Percentiles rank a stretch among this genome's conserved stretches.
These are phyloP conservation scores for Crocallis elinguaria DNA, from an alignment of 2,888 invertebrate genomes.

Conservation along the genomic window DNA sequence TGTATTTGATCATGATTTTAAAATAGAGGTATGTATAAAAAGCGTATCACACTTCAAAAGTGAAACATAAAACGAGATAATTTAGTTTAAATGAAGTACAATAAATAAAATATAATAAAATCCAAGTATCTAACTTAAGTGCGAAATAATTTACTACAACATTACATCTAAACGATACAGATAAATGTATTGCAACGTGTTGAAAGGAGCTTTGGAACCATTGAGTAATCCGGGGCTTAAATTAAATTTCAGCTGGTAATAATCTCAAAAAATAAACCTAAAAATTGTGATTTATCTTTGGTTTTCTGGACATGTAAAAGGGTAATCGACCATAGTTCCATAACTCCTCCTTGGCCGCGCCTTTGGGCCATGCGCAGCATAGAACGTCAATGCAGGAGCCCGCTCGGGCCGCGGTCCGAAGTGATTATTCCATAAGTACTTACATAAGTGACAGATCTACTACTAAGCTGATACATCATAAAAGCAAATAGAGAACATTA, in stretches of 20 bases:
- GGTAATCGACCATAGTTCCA: conserved; percentile 70
- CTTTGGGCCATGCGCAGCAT: conserved; percentile 34
- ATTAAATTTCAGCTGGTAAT: conserved; percentile 69
- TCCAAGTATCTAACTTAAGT: conserved; percentile 78
- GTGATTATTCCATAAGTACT: conserved; percentile 80
- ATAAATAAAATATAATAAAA: conserved; percentile 81
- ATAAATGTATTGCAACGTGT: conserved; percentile 80
- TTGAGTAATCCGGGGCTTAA: conserved; percentile 69
- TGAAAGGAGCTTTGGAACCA: conserved; percentile 81
- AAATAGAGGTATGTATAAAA: conserved; percentile 81
- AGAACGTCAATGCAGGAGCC: conserved; percentile 38
- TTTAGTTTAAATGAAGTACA: conserved; percentile 74
- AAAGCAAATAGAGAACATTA: conserved; percentile 77
- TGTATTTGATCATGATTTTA: conserved; percentile 82
- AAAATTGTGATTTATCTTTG: conserved; percentile 81
- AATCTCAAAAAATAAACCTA: conserved; percentile 75
- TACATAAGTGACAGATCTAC: conserved; percentile 83
- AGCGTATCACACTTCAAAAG: conserved; percentile 82
- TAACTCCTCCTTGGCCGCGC: conserved; percentile 69
- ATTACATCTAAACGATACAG: conserved; percentile 80
- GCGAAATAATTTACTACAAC: conserved; percentile 83
- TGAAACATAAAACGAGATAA: conserved; percentile 74
- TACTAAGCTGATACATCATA: conserved; percentile 77
- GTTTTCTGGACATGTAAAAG: conserved; percentile 64
- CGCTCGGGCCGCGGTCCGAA: conserved; percentile 53